phyloP scores from a whole-genome alignment of 1,140 invertebrate species.

The Wasmannia auropunctata region DNA sequence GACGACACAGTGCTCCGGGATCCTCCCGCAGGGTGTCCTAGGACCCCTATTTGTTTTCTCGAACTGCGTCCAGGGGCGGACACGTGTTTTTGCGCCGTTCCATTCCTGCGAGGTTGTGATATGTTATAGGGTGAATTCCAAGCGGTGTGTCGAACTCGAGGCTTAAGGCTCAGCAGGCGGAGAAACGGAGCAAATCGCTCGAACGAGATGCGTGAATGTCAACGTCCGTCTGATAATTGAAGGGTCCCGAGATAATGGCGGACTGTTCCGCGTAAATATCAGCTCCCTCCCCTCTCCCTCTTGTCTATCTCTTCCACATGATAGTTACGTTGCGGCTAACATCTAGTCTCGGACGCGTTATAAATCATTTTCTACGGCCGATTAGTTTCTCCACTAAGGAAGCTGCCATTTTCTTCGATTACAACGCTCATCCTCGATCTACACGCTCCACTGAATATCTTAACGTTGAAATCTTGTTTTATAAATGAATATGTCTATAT shows the following conservation, averaged over 20 bases:
- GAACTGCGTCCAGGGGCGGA: constrained; percentile 31
- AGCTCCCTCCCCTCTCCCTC: not conserved
- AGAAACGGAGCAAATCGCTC: constrained; percentile 18
- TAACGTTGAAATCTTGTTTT: not conserved
- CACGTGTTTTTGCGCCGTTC: constrained; percentile 58
- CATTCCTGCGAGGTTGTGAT: not conserved
- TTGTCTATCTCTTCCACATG: not conserved
- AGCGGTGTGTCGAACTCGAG: not conserved
- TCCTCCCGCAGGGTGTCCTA: not conserved
- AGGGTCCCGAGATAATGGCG: not conserved
- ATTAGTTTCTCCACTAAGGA: constrained; percentile 35
- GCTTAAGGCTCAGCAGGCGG: not conserved
- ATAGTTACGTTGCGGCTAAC: not conserved
- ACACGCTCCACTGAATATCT: not conserved
- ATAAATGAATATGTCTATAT: not conserved
- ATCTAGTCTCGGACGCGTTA: constrained; percentile 1
- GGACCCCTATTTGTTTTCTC: constrained; percentile 66
- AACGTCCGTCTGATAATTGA: constrained; percentile 47
- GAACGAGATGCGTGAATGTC: constrained; percentile 14
- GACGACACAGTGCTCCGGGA: not conserved
- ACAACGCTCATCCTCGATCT: not conserved
- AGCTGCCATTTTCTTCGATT: not conserved
- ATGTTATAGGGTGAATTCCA: constrained; percentile 29
- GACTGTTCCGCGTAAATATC: constrained; percentile 40
- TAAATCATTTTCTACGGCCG: constrained; percentile 46